phyloP scores from a whole-genome alignment of 2,797 vertebrate genomes.

The Microctenopoma lineatum region DNA sequence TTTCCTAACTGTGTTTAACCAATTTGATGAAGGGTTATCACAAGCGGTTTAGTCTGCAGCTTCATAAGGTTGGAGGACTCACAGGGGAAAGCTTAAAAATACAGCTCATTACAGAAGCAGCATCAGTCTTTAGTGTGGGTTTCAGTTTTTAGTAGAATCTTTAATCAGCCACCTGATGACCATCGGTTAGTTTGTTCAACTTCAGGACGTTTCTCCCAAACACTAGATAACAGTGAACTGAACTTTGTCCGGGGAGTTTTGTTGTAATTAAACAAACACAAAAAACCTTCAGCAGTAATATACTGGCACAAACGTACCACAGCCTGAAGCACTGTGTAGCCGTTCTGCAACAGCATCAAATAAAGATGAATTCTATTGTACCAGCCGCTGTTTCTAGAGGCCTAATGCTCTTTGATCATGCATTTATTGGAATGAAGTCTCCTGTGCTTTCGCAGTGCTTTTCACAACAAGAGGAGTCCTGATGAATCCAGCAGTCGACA shows the following conservation, averaged over 20 bases:
- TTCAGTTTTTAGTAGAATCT: not conserved
- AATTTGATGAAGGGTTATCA: not conserved
- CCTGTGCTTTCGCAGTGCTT: constrained; percentile 64
- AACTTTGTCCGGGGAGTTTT: no score
- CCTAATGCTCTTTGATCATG: constrained; percentile 53
- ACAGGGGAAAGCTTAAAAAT: not conserved
- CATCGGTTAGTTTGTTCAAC: constrained; percentile 11
- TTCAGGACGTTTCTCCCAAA: not conserved
- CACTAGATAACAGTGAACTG: not conserved
- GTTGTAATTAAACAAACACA: no score
- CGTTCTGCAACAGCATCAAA: constrained; percentile 14
- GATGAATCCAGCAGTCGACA: constrained; percentile 48
- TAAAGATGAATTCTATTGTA: constrained; percentile 11
- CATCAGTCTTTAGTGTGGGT: not conserved
- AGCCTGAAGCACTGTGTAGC: not conserved
- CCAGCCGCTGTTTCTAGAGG: constrained; percentile 32
- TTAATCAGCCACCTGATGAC: not conserved
- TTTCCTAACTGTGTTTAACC: not conserved
- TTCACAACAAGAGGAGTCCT: constrained; percentile 54
- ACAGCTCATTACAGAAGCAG: not conserved
- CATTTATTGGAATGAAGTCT: constrained; percentile 51
- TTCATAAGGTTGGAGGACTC: not conserved
- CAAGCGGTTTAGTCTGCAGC: not conserved
- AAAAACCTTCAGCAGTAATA: no score
- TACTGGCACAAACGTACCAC: not conserved